Evolutionary conservation across 2,888 invertebrate species (phyloP).

Genomic region (Sarcophaga variegata): DNA sequence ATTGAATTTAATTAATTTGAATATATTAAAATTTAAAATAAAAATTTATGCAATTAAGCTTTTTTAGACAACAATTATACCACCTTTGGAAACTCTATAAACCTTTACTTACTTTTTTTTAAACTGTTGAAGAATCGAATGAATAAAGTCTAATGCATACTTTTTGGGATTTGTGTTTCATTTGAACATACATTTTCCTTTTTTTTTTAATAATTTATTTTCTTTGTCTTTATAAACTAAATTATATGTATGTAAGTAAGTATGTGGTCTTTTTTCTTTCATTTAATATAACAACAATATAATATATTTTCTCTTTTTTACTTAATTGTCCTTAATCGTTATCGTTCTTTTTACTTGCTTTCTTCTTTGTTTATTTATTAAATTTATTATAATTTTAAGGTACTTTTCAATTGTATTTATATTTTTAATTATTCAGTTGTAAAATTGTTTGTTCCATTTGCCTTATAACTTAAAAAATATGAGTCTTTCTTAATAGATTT

Average conservation of each 20-base stretch:
- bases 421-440: conserved; percentile 28
- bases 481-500: not conserved
- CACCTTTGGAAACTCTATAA: too few relatives aligned
- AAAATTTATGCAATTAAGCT: too few relatives aligned
- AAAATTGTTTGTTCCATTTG: conserved; percentile 23
- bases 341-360: not conserved
- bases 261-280: conserved; percentile 50
- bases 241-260: conserved; percentile 33
- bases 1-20: too few relatives aligned
- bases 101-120: conserved; percentile 25
- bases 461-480: conserved; percentile 30
- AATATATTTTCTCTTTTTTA: conserved; percentile 1
- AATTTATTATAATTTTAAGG: conserved; percentile 9
- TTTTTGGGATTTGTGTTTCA: conserved; percentile 27
- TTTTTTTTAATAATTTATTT: conserved; percentile 30
- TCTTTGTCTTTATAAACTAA: conserved; percentile 44
- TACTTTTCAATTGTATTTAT: not conserved
- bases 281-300: conserved; percentile 30
- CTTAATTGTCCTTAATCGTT: conserved; percentile 17
- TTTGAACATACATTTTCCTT: conserved; percentile 39
- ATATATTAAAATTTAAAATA: too few relatives aligned
- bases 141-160: conserved; percentile 41
- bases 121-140: not conserved
- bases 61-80: too few relatives aligned
- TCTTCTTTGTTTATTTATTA: conserved; percentile 34